Base-by-base conservation (phyloP, 2,113 vertebrate genomes). In the Syngnathoides biaculeatus region DNA sequence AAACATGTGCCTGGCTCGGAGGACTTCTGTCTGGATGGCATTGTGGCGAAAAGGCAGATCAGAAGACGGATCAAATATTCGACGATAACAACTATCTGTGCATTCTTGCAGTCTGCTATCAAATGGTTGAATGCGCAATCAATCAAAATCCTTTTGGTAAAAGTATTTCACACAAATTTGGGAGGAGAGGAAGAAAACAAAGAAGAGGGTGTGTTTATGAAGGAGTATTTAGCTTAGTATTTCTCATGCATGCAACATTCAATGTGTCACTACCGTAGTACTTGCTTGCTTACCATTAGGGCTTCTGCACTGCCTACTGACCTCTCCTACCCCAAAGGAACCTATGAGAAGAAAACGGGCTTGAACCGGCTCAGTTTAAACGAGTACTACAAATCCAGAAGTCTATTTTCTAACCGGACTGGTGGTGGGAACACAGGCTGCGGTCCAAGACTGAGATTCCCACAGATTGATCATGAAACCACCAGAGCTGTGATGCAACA, bases 391-490 rank as follows among this genome's bases (percentile, higher is more conserved):
- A 74, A 65, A 69, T 86, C 70, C 80, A 84, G 15, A 80, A 72
- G 78, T 89, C 87, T 92, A 90, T 90, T 92, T 92, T 90, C 88
- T 88, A 91, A 90, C 88, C 78, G 71, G 73, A 81, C 74, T 70
- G 80, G 72, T 88, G 89, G 87, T 93, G 92, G 92, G 92, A 92
- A 92, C 88, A 75, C 80, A 83, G 83, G 77, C 87, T 73, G 77
- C 45, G 58, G 76, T 90, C 89, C 90, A 92, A 90, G 87, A 86
- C 86, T 86, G 86, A 69, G 78, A 86, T 92, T 93, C 92, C 91
- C 92, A 93, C 92, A 92, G 90, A 88, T 81, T 81, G 86, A 89
- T 87, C 67, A 58, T 87, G 83, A 89, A 89, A 89, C 90, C 85
- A 11, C 80, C 52, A 86, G 85, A 88, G 83, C 76, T 81, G 88